These are phyloP conservation scores for Eudasyphora cyanicolor DNA, from an alignment of 2,888 invertebrate genomes.

Conservation along the genomic window DNA sequence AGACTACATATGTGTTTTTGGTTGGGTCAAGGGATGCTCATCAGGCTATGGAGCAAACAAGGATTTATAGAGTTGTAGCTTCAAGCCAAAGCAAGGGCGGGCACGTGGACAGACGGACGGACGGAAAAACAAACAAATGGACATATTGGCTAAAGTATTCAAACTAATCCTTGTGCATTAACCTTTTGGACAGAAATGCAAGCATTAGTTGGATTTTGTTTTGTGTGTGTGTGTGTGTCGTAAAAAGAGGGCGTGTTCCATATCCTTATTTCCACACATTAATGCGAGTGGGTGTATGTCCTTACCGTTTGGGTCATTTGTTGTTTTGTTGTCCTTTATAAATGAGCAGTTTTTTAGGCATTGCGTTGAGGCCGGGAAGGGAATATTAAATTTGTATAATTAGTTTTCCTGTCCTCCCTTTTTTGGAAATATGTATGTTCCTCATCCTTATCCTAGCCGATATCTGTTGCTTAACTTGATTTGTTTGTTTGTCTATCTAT, in stretches of 20 bases:
- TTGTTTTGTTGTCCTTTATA: slow-evolving; percentile 12
- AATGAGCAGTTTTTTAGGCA: slow-evolving; percentile 20
- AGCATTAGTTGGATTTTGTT: too few species aligned
- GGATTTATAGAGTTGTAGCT: slow-evolving; percentile 58
- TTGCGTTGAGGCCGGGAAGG: neutral
- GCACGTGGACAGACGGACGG: neutral
- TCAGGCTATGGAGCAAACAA: slow-evolving; percentile 30
- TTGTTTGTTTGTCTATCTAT: neutral
- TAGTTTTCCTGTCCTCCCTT: neutral
- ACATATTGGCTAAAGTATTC: slow-evolving; percentile 26
- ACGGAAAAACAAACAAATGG: slow-evolving; percentile 32
- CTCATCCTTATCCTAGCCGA: neutral
- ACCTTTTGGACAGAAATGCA: slow-evolving; percentile 28
- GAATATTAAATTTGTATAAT: slow-evolving; percentile 1
- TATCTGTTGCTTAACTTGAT: slow-evolving; percentile 11
- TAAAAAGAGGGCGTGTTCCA: slow-evolving; percentile 46
- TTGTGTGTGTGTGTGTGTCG: slow-evolving; percentile 30
- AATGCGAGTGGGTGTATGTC: slow-evolving; percentile 37
- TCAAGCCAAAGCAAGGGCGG: neutral
- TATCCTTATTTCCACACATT: slow-evolving; percentile 49
- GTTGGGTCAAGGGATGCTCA: slow-evolving; percentile 54
- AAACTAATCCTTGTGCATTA: slow-evolving; percentile 30
- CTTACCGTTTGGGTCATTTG: slow-evolving; percentile 6
- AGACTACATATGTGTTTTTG: neutral
- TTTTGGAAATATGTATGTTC: neutral